phyloP scores from a whole-genome alignment of 2,797 vertebrate species.

The Champsocephalus esox region DNA sequence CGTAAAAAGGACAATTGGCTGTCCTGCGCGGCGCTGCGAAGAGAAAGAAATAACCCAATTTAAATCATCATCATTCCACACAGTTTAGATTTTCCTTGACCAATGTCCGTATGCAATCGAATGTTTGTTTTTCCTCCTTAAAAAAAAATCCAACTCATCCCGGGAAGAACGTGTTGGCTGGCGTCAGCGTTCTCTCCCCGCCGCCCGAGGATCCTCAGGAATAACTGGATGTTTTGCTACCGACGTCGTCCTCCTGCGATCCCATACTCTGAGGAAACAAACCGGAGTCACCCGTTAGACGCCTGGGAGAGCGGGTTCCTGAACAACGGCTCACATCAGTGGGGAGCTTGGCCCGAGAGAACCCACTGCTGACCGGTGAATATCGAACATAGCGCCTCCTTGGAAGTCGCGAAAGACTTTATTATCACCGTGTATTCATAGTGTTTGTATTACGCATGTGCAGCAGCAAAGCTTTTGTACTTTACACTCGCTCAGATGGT shows the following conservation, averaged over 20 bases:
- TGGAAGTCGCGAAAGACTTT: too few species aligned
- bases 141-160: slow-evolving; percentile 81
- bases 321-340: neutral
- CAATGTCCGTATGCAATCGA: slow-evolving; percentile 85
- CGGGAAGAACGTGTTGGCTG: slow-evolving; percentile 74
- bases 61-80: slow-evolving; percentile 84
- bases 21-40: slow-evolving; percentile 85
- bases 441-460: neutral
- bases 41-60: slow-evolving; percentile 87
- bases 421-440: too few species aligned
- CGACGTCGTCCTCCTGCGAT: slow-evolving; percentile 98
- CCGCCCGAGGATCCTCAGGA: slow-evolving; percentile 88
- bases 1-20: slow-evolving; percentile 69
- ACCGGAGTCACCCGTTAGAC: neutral
- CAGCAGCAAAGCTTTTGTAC: neutral
- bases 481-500: neutral
- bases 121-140: slow-evolving; percentile 76
- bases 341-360: neutral
- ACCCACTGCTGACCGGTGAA: neutral
- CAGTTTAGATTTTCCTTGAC: slow-evolving; percentile 88
- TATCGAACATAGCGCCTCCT: too few species aligned
- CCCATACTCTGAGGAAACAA: slow-evolving; percentile 93
- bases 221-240: slow-evolving; percentile 99
- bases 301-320: neutral
- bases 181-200: slow-evolving; percentile 70